These are phyloP conservation scores for Sisor rabdophorus DNA, from an alignment of 2,113 vertebrate species.

Conservation along the genomic window DNA sequence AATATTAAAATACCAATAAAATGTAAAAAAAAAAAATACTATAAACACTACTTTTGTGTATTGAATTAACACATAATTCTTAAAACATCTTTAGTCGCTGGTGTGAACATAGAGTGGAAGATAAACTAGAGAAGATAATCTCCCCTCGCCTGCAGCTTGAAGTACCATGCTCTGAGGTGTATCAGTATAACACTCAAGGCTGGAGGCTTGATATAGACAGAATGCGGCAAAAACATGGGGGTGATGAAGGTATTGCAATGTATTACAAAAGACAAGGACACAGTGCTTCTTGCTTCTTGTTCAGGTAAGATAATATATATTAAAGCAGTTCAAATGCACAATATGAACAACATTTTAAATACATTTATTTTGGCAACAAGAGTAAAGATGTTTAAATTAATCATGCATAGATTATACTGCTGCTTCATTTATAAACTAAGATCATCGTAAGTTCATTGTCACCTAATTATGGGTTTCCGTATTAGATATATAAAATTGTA, in stretches of 20 bases:
- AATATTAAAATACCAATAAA: too few relatives aligned
- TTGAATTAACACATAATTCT: not conserved
- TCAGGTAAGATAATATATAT: constrained; percentile 73
- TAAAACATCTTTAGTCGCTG: constrained; percentile 67
- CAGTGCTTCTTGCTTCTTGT: constrained; percentile 72
- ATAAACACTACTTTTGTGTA: too few relatives aligned
- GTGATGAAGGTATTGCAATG: constrained; percentile 57
- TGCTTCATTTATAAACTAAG: not conserved
- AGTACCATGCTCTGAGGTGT: constrained; percentile 76
- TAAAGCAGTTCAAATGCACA: too few relatives aligned
- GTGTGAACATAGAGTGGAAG: constrained; percentile 71
- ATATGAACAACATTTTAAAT: too few relatives aligned
- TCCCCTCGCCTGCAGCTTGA: constrained; percentile 68
- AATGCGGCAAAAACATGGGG: constrained; percentile 61
- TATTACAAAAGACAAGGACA: constrained; percentile 60
- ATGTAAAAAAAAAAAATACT: too few relatives aligned
- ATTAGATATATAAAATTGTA: not conserved
- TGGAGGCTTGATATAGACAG: constrained; percentile 77
- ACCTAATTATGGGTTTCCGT: not conserved
- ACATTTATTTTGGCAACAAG: too few relatives aligned
- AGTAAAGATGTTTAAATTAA: too few relatives aligned
- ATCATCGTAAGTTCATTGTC: not conserved
- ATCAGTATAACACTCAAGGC: constrained; percentile 74
- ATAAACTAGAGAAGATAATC: constrained; percentile 67
- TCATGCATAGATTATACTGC: not conserved